Base-by-base conservation (phyloP, 1,140 invertebrate species). In the Formica selysi region DNA sequence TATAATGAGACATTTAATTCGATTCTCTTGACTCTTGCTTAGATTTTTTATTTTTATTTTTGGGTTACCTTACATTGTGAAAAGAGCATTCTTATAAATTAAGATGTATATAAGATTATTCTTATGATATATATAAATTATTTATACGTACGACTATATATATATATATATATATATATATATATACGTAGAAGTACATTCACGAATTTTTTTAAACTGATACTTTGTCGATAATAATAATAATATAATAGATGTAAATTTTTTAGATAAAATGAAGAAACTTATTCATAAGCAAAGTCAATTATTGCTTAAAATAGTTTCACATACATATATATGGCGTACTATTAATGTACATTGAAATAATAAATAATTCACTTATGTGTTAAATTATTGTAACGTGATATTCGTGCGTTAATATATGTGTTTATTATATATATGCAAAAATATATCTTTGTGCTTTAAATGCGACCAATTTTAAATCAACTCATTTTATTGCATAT, bases 1-100 rank as follows among this genome's bases (percentile, higher is more conserved):
- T 73, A 83, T 83, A 83, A 83, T 59, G 38, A 62, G 36, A 2
- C 13, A 48, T 73, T 71, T 48, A 73, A 73, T 83, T 74, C 68
- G 38, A 62, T 38, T 48, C 22, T 61, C 41, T 22, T 19, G n/a
- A 73, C 13, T 51, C 16, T 51, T 19, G 16, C 19, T 19, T 41
- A 38, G 32, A 80, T 51, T 26, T 26, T 36, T 65, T 26, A 10
- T 51, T 70, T 70, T 70, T 0, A 48, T 70, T 13, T 54, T 38
- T 36, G 10, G 19, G 3, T 32, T 1, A 1, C 32, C 26, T 29
- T 1, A 29, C 26, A 29, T 29, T 29, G 26, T 36, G n/a, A 67
- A 62, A 41, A 1, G 11, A 68, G 19, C n/a, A 22, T 29, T 59
- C 1, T 16, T 48, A 26, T 36, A 80, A 80, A 80, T 62, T 10